Conservation (phyloP, 2,888 invertebrate species). For the Catocala nupta region DNA sequence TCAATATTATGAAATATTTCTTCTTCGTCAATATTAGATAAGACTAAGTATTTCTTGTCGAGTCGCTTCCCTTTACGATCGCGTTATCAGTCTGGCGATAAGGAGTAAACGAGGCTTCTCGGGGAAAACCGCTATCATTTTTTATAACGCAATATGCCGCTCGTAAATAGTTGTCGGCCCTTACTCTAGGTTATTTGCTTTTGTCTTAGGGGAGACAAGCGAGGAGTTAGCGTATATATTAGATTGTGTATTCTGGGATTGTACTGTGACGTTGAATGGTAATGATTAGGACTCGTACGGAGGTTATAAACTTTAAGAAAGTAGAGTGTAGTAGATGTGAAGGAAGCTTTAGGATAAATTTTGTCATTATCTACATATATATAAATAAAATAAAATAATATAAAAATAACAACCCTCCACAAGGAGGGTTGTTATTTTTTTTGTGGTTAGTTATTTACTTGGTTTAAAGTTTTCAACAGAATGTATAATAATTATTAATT, state of each 20-base stretch:
- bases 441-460: no score
- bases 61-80: slow-evolving; percentile 70
- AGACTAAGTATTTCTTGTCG: slow-evolving; percentile 70
- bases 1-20: slow-evolving; percentile 64
- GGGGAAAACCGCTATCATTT: slow-evolving; percentile 74
- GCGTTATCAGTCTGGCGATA: slow-evolving; percentile 73
- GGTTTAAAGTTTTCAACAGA: no score
- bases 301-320: neutral
- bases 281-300: slow-evolving; percentile 16
- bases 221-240: slow-evolving; percentile 51
- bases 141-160: slow-evolving; percentile 77
- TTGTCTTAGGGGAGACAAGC: slow-evolving; percentile 58
- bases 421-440: no score
- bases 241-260: slow-evolving; percentile 55
- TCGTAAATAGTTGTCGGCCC: slow-evolving; percentile 69
- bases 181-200: slow-evolving; percentile 63
- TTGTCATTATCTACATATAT: no score
- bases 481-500: no score
- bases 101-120: slow-evolving; percentile 72
- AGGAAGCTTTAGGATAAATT: neutral
- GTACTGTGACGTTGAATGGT: slow-evolving; percentile 17
- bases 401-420: no score
- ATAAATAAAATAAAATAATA: no score
- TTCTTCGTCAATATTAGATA: slow-evolving; percentile 71
- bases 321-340: neutral